These are phyloP conservation scores for Cyanoderma ruficeps DNA, from an alignment of 2,113 vertebrate species.

Conservation along the genomic window DNA sequence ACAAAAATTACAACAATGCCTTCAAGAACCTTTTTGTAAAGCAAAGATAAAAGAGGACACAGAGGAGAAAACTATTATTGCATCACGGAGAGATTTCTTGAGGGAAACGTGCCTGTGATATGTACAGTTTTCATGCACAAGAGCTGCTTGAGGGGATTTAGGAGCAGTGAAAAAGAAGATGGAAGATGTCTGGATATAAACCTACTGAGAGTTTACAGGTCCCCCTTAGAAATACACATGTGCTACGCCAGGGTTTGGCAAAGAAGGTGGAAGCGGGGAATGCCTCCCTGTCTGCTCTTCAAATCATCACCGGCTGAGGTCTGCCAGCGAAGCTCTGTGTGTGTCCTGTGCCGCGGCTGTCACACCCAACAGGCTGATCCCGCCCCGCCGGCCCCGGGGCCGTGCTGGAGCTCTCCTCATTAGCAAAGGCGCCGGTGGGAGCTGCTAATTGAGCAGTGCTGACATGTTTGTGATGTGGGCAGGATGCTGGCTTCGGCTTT, in stretches of 20 bases:
- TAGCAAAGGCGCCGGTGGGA: background rate
- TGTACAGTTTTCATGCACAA: background rate
- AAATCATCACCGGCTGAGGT: background rate
- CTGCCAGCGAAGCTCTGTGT: background rate
- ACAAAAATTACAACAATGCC: slow-evolving; percentile 76
- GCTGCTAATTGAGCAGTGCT: background rate
- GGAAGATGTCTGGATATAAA: background rate
- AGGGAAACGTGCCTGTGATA: background rate
- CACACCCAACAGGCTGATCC: background rate
- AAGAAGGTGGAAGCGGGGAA: background rate
- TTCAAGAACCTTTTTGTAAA: slow-evolving; percentile 73
- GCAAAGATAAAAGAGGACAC: slow-evolving; percentile 46
- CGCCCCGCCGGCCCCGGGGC: background rate
- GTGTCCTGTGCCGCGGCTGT: background rate
- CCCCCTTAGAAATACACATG: background rate
- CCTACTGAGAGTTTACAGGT: background rate
- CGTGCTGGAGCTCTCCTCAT: background rate
- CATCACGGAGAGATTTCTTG: background rate
- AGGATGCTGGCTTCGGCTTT: background rate
- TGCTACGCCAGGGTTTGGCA: background rate
- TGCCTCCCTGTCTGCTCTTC: background rate
- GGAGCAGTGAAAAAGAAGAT: background rate
- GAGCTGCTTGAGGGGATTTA: background rate
- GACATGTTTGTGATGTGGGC: background rate
- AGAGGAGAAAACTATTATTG: background rate